Percentiles rank a stretch among this genome's conserved stretches.
phyloP scores from a whole-genome alignment of 2,888 invertebrate species.

The Agonopterix subpropinquella region DNA sequence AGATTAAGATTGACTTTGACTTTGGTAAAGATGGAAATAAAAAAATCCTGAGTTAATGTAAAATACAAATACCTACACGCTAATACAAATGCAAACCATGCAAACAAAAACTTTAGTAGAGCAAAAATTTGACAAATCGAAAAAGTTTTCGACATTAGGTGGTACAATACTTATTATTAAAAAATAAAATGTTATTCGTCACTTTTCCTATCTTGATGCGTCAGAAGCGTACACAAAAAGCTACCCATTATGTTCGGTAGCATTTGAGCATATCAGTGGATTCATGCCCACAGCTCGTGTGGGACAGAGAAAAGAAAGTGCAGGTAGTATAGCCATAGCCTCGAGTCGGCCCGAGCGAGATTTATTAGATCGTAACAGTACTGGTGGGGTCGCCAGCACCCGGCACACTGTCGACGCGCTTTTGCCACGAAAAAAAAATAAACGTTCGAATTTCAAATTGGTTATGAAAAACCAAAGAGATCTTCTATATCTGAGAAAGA shows the following conservation, averaged over 20 bases:
- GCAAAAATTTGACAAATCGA: too few species aligned
- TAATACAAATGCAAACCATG: too few species aligned
- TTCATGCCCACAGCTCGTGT: conserved; percentile 36
- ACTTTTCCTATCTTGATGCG: neutral
- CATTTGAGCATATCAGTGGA: conserved; percentile 38
- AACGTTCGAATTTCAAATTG: neutral
- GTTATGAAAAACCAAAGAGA: neutral
- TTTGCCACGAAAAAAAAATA: conserved; percentile 26
- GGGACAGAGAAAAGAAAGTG: conserved; percentile 71
- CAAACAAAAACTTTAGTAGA: too few species aligned
- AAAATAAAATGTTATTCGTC: too few species aligned
- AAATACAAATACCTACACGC: too few species aligned
- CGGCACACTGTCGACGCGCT: conserved; percentile 41
- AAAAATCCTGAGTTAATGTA: too few species aligned
- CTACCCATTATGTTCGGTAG: conserved; percentile 29
- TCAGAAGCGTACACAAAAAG: conserved; percentile 17
- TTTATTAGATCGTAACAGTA: conserved; percentile 73
- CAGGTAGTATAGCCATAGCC: conserved; percentile 59
- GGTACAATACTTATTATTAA: too few species aligned
- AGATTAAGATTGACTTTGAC: too few species aligned
- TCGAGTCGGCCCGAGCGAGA: conserved; percentile 40
- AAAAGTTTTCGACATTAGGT: too few species aligned
- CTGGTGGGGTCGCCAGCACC: conserved; percentile 57
- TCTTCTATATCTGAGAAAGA: too few species aligned
- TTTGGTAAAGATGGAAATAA: too few species aligned